Evolutionary conservation across 2,113 vertebrate genomes (phyloP), one percentile per base, ranked within the genome.

Genomic region (Macquaria ambigua): DNA sequence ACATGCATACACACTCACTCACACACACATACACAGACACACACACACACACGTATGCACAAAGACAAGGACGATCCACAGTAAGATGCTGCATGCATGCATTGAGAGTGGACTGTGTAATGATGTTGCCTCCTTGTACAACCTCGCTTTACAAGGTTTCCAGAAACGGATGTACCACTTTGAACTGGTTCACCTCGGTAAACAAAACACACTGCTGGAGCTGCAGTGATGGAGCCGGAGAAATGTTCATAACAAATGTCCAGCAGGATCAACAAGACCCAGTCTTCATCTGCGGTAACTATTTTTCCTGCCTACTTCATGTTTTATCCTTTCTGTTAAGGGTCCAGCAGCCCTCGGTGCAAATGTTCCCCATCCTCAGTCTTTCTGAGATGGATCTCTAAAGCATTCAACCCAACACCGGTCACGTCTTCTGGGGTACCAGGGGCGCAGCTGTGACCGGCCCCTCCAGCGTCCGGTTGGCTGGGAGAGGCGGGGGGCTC

Each of bases 401-500:
- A 63, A 43, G 37, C 0, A 1, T 66, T 41, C 11, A 11, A 46
- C 43, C 46, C 64, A 6, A 21, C 63, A 3, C 20, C 39, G 55
- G 82, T 95, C 93, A 95, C 90, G 94, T 95, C 72, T 89, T 90
- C 82, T 75, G 81, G 3, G 81, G 20, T 1, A 68, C 48, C 39
- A 39, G 28, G 3, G 79, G 68, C 1, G 53, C 69, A 1, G 74
- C n/a, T 0, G 82, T 5, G 20, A 50, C 59, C 4, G 59, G 28
- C 23, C 25, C 78, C 55, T 76, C 73, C 53, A 41, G 68, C 0
- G 92, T 59, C 73, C 23, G 72, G 85, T 96, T 96, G 50, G 79
- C 83, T 0, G 92, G 92, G 16, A 95, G 56, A 0, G 96, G 93
- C 0, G 96, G 93, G 2, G 98, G 98, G 77, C 95, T 94, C 98